Percentiles rank a stretch among this genome's conserved stretches.
Conservation (phyloP, 2,797 vertebrate species). For the Phaenicophaeus curvirostris region DNA sequence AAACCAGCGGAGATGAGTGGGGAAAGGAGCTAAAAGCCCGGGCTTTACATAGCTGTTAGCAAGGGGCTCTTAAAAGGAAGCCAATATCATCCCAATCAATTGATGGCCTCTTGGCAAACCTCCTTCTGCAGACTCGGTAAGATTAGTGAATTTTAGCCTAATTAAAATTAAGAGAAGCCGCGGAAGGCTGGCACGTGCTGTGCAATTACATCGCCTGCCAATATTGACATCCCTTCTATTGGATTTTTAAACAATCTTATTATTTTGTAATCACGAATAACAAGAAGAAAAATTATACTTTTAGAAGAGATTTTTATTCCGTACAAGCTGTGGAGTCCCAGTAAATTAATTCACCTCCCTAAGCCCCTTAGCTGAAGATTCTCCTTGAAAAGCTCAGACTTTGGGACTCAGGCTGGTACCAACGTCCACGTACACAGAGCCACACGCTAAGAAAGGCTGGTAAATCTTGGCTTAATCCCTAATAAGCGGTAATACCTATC, state of each 20-base stretch:
- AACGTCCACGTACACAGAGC: background rate
- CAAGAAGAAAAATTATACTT: slow-evolving; percentile 63
- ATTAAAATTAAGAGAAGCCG: slow-evolving; percentile 83
- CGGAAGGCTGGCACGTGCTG: slow-evolving; percentile 68
- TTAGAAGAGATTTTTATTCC: slow-evolving; percentile 8
- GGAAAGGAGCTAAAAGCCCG: slow-evolving; percentile 60
- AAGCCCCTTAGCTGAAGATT: slow-evolving; percentile 31
- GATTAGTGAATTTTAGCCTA: slow-evolving; percentile 84
- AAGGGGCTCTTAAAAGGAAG: slow-evolving; percentile 69
- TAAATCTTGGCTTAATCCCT: slow-evolving; percentile 41
- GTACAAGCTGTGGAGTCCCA: background rate
- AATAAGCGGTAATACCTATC: background rate
- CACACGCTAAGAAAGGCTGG: background rate
- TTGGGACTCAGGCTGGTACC: background rate
- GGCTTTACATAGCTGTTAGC: slow-evolving; percentile 65
- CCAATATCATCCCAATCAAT: slow-evolving; percentile 66
- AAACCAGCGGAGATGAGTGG: slow-evolving; percentile 75
- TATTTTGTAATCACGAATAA: slow-evolving; percentile 70
- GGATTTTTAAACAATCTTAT: slow-evolving; percentile 73
- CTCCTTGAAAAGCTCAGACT: slow-evolving; percentile 13
- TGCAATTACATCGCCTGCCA: slow-evolving; percentile 72
- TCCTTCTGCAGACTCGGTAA: slow-evolving; percentile 75
- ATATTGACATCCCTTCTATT: slow-evolving; percentile 67
- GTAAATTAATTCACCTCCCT: slow-evolving; percentile 39
- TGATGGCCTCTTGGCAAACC: slow-evolving; percentile 77